A percentile compares a stretch with the other conserved stretches of the same genome.
phyloP scores from a whole-genome alignment of 2,888 invertebrate genomes.

The Vesta saturnalis region DNA sequence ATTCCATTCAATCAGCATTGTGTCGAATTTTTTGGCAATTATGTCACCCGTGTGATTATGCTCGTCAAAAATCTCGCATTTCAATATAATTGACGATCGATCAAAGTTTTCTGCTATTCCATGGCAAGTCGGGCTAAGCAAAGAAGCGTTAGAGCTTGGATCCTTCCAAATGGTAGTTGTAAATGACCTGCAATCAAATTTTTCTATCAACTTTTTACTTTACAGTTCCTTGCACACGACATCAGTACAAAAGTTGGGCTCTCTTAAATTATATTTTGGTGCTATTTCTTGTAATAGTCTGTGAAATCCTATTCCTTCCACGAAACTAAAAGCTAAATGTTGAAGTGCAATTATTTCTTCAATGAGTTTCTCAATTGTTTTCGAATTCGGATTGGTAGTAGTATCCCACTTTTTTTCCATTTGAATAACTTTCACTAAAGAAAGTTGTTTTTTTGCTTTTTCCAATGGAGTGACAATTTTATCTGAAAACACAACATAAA shows the following conservation, averaged over 20 bases:
- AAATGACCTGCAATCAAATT: background rate
- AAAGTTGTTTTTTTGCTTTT: background rate
- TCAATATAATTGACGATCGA: background rate
- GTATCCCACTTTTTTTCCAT: constrained; percentile 6
- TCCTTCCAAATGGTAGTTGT: background rate
- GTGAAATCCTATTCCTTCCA: background rate
- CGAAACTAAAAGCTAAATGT: background rate
- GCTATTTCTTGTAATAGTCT: background rate
- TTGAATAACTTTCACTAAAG: background rate
- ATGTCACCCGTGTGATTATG: constrained; percentile 1
- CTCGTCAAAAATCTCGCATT: background rate
- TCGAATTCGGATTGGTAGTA: background rate
- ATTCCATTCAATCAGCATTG: constrained; percentile 1
- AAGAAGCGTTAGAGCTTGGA: no score
- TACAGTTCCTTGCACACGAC: background rate
- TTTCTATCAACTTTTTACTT: background rate
- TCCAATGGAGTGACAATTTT: background rate
- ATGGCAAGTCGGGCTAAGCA: no score
- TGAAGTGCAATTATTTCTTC: constrained; percentile 2
- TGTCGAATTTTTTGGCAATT: background rate
- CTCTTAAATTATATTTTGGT: constrained; percentile 5
- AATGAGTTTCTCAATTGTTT: constrained; percentile 3
- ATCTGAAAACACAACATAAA: background rate
- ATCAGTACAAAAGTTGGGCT: background rate
- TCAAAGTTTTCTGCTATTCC: background rate